Evolutionary conservation across 2,113 vertebrate genomes (phyloP).

Genomic region (Trinectes maculatus): DNA sequence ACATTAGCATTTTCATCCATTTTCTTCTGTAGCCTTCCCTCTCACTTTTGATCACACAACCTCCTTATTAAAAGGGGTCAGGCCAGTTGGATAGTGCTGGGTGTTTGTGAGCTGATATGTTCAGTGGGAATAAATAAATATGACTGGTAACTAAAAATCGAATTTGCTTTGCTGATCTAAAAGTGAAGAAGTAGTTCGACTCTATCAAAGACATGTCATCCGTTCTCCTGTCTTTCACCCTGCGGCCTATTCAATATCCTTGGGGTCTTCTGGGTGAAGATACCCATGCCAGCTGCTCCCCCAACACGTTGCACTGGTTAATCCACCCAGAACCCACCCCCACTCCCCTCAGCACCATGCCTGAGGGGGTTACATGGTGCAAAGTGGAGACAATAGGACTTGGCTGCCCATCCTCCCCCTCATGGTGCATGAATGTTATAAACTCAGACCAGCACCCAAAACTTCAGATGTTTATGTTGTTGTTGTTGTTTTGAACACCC

Average conservation of each 20-base stretch:
- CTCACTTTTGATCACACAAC: neutral
- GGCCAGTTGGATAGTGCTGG: neutral
- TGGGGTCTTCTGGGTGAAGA: conserved; percentile 33
- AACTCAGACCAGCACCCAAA: conserved; percentile 8
- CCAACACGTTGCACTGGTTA: conserved; percentile 45
- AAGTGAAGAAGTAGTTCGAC: neutral
- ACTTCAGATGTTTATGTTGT: neutral
- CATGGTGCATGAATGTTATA: conserved; percentile 20
- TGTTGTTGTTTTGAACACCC: neutral
- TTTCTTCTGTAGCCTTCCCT: neutral
- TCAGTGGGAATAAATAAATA: too few species aligned
- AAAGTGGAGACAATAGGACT: conserved; percentile 60
- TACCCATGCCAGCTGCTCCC: conserved; percentile 53
- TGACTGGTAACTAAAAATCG: neutral
- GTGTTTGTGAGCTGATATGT: neutral
- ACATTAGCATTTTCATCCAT: too few species aligned
- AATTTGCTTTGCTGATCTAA: neutral
- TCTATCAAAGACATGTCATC: neutral
- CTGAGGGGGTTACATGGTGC: conserved; percentile 38
- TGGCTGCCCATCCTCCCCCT: conserved; percentile 14
- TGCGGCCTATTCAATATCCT: conserved; percentile 2
- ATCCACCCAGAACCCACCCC: conserved; percentile 50
- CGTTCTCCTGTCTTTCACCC: conserved; percentile 4
- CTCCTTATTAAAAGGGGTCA: neutral
- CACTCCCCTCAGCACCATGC: conserved; percentile 26